Percentiles rank a stretch among this genome's conserved stretches.
These are phyloP conservation scores for Myopa testacea DNA, from an alignment of 2,888 invertebrate genomes.

Conservation along the genomic window DNA sequence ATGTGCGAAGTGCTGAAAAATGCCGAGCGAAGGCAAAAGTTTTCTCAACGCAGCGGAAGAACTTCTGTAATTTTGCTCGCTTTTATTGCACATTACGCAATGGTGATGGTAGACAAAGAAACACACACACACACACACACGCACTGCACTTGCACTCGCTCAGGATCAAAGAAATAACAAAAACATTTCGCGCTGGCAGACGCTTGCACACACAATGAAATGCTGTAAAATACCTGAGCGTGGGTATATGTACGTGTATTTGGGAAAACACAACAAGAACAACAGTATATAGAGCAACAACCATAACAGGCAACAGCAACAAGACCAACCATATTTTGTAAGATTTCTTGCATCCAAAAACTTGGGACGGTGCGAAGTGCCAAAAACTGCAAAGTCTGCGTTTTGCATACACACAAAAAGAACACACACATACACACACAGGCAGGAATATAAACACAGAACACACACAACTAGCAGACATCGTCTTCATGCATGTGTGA, in stretches of 20 bases:
- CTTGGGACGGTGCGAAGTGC: conserved; percentile 25
- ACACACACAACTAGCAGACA: not conserved
- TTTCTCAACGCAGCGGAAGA: conserved; percentile 26
- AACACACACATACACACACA: conserved; percentile 2
- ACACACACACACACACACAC: not conserved
- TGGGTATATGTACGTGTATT: not conserved
- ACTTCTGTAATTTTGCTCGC: conserved; percentile 43
- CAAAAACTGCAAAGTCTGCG: conserved; percentile 30
- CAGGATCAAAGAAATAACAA: conserved; percentile 14
- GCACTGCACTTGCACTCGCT: not conserved
- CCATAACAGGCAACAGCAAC: not conserved
- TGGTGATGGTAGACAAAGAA: not conserved
- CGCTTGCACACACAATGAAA: conserved; percentile 20
- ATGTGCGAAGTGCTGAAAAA: conserved; percentile 1
- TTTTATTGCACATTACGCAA: conserved; percentile 44
- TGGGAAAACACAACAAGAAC: not conserved
- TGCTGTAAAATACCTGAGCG: conserved; percentile 21
- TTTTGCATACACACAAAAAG: not conserved
- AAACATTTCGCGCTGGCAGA: not conserved
- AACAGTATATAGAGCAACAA: not conserved
- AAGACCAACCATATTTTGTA: conserved; percentile 6
- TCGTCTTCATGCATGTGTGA: not conserved
- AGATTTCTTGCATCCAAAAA: conserved; percentile 12
- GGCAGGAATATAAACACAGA: no score
- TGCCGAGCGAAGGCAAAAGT: conserved; percentile 33